Evolutionary conservation across 2,797 vertebrate genomes (phyloP).

Genomic region (Ctenosaura bakeri): DNA sequence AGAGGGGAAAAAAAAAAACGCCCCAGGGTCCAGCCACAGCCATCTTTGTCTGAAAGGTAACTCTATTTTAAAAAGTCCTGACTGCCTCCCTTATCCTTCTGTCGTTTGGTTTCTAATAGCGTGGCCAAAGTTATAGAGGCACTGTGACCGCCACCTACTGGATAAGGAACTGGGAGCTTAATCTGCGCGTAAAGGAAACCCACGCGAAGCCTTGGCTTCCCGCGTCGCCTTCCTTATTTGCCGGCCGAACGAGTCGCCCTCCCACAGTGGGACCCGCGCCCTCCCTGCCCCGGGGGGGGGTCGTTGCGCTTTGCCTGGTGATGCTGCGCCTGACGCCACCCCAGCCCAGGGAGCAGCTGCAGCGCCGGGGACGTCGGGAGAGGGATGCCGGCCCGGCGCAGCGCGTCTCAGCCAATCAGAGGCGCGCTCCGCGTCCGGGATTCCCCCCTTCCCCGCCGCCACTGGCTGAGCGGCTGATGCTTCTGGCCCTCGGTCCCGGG

Average conservation of each 20-base stretch:
- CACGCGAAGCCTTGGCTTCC: too few relatives aligned
- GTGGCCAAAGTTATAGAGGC: neutral
- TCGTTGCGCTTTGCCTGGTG: too few relatives aligned
- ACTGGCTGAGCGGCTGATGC: neutral
- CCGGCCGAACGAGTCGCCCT: too few relatives aligned
- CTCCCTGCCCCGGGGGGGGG: too few relatives aligned
- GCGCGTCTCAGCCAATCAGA: conserved; percentile 56
- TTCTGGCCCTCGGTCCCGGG: neutral
- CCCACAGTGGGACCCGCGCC: too few relatives aligned
- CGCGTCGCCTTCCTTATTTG: too few relatives aligned
- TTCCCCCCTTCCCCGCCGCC: neutral
- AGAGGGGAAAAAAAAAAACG: too few relatives aligned
- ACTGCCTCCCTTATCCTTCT: neutral
- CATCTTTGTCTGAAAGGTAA: neutral
- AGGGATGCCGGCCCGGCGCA: neutral
- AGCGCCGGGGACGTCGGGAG: conserved; percentile 18
- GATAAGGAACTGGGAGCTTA: neutral
- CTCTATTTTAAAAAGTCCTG: neutral
- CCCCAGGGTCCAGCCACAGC: too few relatives aligned
- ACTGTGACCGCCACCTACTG: conserved; percentile 6
- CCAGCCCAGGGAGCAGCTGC: neutral
- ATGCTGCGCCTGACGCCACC: neutral
- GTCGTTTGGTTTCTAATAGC: neutral
- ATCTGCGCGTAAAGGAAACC: neutral
- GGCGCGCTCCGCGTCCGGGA: conserved; percentile 5